These are phyloP conservation scores for Drosophila virilis DNA, from an alignment of 1,140 invertebrate species.

Conservation along the genomic window DNA sequence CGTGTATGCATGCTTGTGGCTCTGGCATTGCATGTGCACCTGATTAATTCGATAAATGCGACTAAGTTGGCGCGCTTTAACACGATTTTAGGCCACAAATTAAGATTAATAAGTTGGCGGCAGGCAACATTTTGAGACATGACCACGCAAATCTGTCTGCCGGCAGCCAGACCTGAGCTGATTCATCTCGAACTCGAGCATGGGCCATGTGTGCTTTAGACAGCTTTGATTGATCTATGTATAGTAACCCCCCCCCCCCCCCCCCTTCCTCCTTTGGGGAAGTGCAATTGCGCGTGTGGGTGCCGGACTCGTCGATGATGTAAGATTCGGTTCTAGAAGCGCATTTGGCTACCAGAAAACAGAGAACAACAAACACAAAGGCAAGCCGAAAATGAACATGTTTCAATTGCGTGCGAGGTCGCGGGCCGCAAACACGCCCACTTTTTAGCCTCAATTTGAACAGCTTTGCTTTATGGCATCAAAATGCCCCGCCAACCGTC, in stretches of 20 bases:
- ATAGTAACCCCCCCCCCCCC: not conserved
- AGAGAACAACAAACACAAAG: not conserved
- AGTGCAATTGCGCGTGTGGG: conserved; percentile 22
- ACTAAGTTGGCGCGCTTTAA: conserved; percentile 11
- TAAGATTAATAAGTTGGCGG: conserved; percentile 42
- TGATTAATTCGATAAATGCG: conserved; percentile 36
- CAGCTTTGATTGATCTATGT: conserved; percentile 32
- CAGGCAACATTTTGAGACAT: conserved; percentile 25
- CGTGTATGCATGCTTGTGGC: not conserved
- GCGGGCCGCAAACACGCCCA: conserved; percentile 42
- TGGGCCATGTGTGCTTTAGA: conserved; percentile 20
- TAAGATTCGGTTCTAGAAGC: conserved; percentile 53
- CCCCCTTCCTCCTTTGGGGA: not conserved
- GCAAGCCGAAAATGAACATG: conserved; percentile 23
- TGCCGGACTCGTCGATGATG: conserved; percentile 59
- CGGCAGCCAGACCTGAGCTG: conserved; percentile 27
- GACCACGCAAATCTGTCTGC: conserved; percentile 32
- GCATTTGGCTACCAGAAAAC: conserved; percentile 19
- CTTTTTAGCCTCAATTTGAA: conserved; percentile 62
- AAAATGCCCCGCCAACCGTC: not conserved
- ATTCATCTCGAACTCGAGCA: conserved; percentile 27
- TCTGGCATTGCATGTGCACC: conserved; percentile 31
- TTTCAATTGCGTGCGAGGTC: conserved; percentile 72
- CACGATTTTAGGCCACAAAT: conserved; percentile 30
- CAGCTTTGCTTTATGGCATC: conserved; percentile 37